Base-by-base conservation (phyloP, 2,888 invertebrate genomes). In the Clitarchus hookeri region DNA sequence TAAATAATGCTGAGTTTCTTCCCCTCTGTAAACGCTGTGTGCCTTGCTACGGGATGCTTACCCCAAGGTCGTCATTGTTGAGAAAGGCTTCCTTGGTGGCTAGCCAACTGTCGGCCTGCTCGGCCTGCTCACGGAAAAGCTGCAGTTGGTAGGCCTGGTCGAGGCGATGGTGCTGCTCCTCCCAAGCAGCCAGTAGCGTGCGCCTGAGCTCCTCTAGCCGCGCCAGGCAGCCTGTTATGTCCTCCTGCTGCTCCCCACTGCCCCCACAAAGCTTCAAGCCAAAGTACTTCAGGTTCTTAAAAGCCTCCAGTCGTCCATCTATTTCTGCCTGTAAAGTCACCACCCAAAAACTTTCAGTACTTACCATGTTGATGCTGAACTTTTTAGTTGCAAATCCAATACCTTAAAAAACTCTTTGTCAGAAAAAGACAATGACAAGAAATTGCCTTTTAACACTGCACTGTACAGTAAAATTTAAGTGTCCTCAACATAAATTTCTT, bases 1-100 rank as follows among this genome's bases (percentile, higher is more conserved):
- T 36, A 36, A 1, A 3, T 3, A 16, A 48, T 48, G 48, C 16
- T 48, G 0, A 16, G 6, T 16, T 48, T 48, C 1, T 48, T 13
- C 3, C 48, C 2, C 48, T 36, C 36, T 48, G 48, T 48, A 48
- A 13, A 48, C 48, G 8, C 16, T 48, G 48, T 13, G 48, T n/a
- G 65, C 23, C 65, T 8, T 1, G n/a, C 1, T 19, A 65, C 0
- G 16, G 65, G 16, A 65, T 65, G 93, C 94, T 88, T 92, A 94
- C 96, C 0, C 99, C 99, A 9, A 98, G 93, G 91, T 99, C 99
- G 88, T 98, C 98, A 90, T 98, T 98, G 91, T 98, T 97, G 19
- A 99, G 94, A 93, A 98, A 98, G 0, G 98, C 99, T 91, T 99
- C 99, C 91, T 99, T 99, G 79, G 96, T 95, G 0, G 97, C 96